Evolutionary conservation across 1,140 invertebrate species (phyloP).

Genomic region (Paracyclopina nana): DNA sequence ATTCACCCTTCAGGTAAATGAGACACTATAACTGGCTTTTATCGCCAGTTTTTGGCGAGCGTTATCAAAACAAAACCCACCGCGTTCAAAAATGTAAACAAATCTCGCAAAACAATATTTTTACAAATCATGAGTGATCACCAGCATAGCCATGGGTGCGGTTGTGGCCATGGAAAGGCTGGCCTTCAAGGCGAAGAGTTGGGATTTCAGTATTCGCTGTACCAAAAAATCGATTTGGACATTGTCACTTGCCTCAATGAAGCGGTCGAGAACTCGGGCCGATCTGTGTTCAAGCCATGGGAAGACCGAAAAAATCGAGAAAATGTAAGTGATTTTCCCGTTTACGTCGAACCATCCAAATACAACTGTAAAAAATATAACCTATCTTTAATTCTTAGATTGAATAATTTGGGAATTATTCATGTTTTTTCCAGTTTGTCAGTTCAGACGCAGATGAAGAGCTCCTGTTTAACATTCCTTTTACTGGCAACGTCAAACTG

Average conservation of each 20-base stretch:
- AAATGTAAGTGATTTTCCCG: conserved; percentile 33
- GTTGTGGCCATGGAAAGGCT: too few species aligned
- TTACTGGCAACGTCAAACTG: conserved; percentile 79
- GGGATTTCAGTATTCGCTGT: conserved; percentile 67
- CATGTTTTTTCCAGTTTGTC: conserved; percentile 45
- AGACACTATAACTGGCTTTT: too few species aligned
- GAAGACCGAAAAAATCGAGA: conserved; percentile 54
- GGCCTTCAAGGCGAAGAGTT: too few species aligned
- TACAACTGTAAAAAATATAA: not conserved
- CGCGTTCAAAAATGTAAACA: too few species aligned
- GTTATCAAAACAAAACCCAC: too few species aligned
- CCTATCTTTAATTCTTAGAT: not conserved
- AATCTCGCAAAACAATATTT: too few species aligned
- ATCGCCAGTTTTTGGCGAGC: too few species aligned
- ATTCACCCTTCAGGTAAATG: too few species aligned
- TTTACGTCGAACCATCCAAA: not conserved
- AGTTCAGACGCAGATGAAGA: conserved; percentile 87
- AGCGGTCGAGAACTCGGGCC: conserved; percentile 55
- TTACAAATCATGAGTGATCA: too few species aligned
- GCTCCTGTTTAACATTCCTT: conserved; percentile 83
- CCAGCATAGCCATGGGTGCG: too few species aligned
- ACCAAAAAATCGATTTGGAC: conserved; percentile 66
- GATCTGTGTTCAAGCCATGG: conserved; percentile 76
- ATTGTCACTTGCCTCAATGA: conserved; percentile 83
- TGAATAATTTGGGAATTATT: not conserved